Evolutionary conservation across 2,888 invertebrate genomes (phyloP).

Genomic region (Sisyra nigra): DNA sequence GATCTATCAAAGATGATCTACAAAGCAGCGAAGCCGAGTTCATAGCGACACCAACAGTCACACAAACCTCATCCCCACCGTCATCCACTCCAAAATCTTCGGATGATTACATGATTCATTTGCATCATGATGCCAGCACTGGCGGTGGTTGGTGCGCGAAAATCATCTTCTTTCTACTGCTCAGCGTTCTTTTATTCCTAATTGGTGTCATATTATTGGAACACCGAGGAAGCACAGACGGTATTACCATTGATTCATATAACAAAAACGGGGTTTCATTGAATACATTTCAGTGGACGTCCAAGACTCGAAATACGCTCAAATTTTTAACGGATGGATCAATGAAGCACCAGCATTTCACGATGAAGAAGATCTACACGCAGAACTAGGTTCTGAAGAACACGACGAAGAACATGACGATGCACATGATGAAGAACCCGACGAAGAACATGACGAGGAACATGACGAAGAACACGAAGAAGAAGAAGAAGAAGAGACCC

Average conservation of each 20-base stretch:
- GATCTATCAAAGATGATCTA: conserved; percentile 3
- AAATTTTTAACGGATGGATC: conserved; percentile 64
- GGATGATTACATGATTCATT: conserved; percentile 62
- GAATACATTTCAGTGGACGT: conserved; percentile 32
- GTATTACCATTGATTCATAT: no score
- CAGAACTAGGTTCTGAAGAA: conserved; percentile 12
- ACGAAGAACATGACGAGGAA: conserved; percentile 19
- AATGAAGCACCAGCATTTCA: conserved; percentile 36
- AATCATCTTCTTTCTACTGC: conserved; percentile 60
- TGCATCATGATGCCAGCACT: conserved; percentile 57
- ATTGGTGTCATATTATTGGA: conserved; percentile 66
- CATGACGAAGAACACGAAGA: conserved; percentile 16
- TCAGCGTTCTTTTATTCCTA: conserved; percentile 52
- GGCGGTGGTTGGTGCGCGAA: conserved; percentile 77
- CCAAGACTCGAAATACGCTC: conserved; percentile 53
- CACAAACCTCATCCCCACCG: conserved; percentile 11
- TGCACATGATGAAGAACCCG: conserved; percentile 29
- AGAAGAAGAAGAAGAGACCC: conserved; percentile 21
- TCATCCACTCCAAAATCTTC: conserved; percentile 12
- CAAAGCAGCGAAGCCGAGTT: conserved; percentile 23
- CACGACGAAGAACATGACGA: conserved; percentile 28
- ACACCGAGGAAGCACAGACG: conserved; percentile 60
- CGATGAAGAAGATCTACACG: conserved; percentile 21
- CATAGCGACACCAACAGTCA: conserved; percentile 19
- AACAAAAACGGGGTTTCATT: no score